Conservation (phyloP, 2,797 vertebrate species). For the Lacerta viridis region DNA sequence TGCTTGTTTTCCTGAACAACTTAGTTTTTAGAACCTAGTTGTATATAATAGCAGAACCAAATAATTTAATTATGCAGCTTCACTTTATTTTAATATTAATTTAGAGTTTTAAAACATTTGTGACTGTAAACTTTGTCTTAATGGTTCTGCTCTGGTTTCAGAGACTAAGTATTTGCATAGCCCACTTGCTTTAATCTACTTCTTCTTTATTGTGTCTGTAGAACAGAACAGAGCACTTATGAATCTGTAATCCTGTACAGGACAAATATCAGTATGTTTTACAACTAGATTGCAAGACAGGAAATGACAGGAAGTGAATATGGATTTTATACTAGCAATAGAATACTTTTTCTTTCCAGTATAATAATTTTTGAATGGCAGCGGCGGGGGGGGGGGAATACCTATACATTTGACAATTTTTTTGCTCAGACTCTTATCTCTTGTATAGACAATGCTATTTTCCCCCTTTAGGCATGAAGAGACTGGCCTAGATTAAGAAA, state of each 20-base stretch:
- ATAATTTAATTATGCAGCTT: neutral
- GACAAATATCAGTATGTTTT: constrained; percentile 12
- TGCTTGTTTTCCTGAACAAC: neutral
- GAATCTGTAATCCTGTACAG: neutral
- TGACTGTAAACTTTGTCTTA: constrained; percentile 13
- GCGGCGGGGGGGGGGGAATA: too few species aligned
- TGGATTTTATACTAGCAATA: neutral
- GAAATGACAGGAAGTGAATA: constrained; percentile 29
- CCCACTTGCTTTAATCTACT: neutral
- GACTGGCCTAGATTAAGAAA: neutral
- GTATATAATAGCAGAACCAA: neutral
- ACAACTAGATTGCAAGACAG: neutral
- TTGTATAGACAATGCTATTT: too few species aligned
- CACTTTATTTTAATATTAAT: constrained; percentile 2
- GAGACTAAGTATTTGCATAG: constrained; percentile 6
- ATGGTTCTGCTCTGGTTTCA: neutral
- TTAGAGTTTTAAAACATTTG: constrained; percentile 8
- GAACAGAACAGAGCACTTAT: constrained; percentile 36
- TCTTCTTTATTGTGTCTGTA: neutral
- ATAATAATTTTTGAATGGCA: neutral
- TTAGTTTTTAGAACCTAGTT: neutral
- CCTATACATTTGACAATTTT: too few species aligned
- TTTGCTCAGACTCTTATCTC: too few species aligned
- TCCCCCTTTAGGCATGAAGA: too few species aligned
- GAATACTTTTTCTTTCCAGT: neutral